A percentile compares a stretch with the other conserved stretches of the same genome.
These are phyloP conservation scores for Pheosia tremula DNA, from an alignment of 2,888 invertebrate genomes.

Conservation along the genomic window DNA sequence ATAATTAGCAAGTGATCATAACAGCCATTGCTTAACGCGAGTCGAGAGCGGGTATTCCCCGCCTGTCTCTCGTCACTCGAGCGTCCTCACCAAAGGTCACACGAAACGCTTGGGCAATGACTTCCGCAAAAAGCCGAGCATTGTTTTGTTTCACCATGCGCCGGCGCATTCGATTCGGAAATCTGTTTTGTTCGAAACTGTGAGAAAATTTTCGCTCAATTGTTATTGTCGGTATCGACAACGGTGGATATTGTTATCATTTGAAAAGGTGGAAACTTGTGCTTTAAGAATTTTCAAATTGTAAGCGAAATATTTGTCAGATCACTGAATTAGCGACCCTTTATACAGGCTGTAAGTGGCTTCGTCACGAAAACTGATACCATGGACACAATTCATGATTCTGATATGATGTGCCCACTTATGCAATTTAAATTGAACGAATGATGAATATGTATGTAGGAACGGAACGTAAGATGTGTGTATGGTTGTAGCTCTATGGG, in stretches of 20 bases:
- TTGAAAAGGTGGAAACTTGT: constrained; percentile 13
- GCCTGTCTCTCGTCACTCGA: constrained; percentile 34
- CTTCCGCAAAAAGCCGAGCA: constrained; percentile 72
- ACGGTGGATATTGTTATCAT: constrained; percentile 1
- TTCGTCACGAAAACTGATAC: no score
- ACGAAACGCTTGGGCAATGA: constrained; percentile 61
- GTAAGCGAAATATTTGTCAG: no score
- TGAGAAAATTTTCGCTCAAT: constrained; percentile 22
- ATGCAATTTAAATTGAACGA: no score
- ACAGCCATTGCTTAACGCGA: no score
- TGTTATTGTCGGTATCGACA: constrained; percentile 13
- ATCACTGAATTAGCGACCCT: no score
- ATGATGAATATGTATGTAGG: no score
- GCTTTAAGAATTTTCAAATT: not conserved
- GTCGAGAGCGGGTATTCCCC: not conserved
- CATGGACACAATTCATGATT: no score
- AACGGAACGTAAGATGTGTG: no score
- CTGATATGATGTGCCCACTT: no score
- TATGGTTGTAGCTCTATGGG: no score
- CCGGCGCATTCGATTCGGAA: constrained; percentile 26
- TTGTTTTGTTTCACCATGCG: constrained; percentile 62
- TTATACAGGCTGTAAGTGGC: no score
- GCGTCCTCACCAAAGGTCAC: constrained; percentile 59
- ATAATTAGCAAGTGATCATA: no score
- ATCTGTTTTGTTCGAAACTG: constrained; percentile 31